Evolutionary conservation across 2,888 invertebrate genomes (phyloP), one percentile per base, ranked within the genome.

Genomic region (Conchocele bisecta): DNA sequence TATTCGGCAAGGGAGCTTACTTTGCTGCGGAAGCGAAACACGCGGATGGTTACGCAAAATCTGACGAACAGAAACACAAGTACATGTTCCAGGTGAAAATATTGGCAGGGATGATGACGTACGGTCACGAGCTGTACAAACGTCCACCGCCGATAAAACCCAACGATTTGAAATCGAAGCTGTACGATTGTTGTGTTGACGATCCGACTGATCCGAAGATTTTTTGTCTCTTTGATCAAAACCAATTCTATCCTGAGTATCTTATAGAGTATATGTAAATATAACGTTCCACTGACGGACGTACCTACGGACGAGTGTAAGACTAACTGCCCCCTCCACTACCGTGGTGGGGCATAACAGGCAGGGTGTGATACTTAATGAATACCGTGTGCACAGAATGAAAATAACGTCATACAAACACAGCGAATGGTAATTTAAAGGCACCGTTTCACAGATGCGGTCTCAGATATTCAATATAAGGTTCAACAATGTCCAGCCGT

Each of bases 171-270:
- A 29, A 31, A 17, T 72, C 72, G 20, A 70, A 67, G 20, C 58
- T 82, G 48, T 86, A 74, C 44, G 86, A 89, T 59, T 75, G 84
- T n/a, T 85, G 86, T 51, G 88, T 88, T 6, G 88, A 89, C 51
- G 66, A 82, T 51, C 44, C 60, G n/a, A 54, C 56, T 2, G 68
- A 66, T 26, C 88, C 89, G 0, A 72, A 75, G n/a, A 85, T 89
- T 33, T 87, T 79, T 58, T 86, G 88, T 61, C 64, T 88, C 9
- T 89, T 88, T 75, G 81, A 86, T 48, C 69, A 72, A 20, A 79
- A 84, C 17, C 89, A 89, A 63, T 86, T 85, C 61, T 88, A 88
- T 48, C 89, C 88, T 0, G 88, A 89, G 65, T 86, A 88, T 66
- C 54, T 88, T 7, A 85, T 89, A 11, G 64, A 82, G 61, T 84